Conservation (phyloP, 2,888 invertebrate genomes). For the Tortricodes alternella region DNA sequence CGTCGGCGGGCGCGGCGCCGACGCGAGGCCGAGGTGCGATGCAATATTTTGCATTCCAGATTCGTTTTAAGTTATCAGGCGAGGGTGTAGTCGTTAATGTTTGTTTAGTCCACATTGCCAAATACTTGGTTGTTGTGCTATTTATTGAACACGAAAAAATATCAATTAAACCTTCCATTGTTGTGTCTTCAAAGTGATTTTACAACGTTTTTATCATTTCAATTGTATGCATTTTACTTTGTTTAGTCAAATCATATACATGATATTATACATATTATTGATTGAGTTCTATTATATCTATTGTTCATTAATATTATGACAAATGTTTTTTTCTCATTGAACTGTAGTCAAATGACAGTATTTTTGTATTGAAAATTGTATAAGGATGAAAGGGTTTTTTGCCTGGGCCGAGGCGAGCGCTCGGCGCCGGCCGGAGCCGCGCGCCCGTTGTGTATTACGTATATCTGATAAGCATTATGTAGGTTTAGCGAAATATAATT, state of each 20-base stretch:
- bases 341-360: constrained; percentile 84
- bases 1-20: constrained; percentile 40
- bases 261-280: constrained; percentile 74
- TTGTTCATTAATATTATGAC: constrained; percentile 74
- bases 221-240: constrained; percentile 82
- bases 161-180: constrained; percentile 78
- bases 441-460: constrained; percentile 64
- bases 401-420: constrained; percentile 48
- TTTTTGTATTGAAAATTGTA: constrained; percentile 82
- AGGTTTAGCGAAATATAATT: constrained; percentile 81
- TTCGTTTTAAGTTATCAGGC: constrained; percentile 77
- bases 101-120: constrained; percentile 78
- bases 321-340: constrained; percentile 78
- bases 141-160: constrained; percentile 74
- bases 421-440: constrained; percentile 32
- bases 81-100: constrained; percentile 72
- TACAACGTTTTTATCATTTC: constrained; percentile 78
- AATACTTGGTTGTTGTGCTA: constrained; percentile 81
- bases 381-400: constrained; percentile 74
- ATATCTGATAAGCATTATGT: constrained; percentile 83
- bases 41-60: constrained; percentile 83
- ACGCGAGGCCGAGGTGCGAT: constrained; percentile 72
- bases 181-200: constrained; percentile 74
- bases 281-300: constrained; percentile 73
- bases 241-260: constrained; percentile 81